Conservation (phyloP, 2,113 vertebrate species). For the Pungitius pungitius region DNA sequence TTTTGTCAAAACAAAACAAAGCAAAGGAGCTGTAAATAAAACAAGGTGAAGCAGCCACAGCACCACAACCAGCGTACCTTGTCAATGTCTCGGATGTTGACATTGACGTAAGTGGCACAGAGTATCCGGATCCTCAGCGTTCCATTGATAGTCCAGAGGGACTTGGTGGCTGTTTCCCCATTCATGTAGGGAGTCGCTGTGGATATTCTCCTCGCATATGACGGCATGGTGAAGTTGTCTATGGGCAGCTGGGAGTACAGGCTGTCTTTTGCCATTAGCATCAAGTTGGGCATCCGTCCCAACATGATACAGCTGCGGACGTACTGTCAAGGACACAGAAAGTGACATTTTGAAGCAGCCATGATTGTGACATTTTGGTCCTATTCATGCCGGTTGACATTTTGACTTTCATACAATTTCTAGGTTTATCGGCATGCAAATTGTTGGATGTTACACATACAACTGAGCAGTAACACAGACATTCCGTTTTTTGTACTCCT, state of each 20-base stretch:
- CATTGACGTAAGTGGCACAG: slow-evolving; percentile 98
- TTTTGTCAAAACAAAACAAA: slow-evolving; percentile 7
- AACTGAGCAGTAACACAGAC: slow-evolving; percentile 13
- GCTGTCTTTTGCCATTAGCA: slow-evolving; percentile 98
- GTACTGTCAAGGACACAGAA: slow-evolving; percentile 82
- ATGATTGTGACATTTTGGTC: slow-evolving; percentile 30
- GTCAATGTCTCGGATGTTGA: slow-evolving; percentile 98
- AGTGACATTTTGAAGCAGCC: slow-evolving; percentile 16
- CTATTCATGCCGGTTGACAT: slow-evolving; percentile 23
- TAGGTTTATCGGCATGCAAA: neutral
- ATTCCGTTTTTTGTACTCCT: slow-evolving; percentile 12
- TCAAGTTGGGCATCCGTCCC: slow-evolving; percentile 96
- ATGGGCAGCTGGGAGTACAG: slow-evolving; percentile 94
- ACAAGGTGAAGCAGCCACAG: neutral
- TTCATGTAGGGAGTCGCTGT: slow-evolving; percentile 99
- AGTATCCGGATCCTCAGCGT: slow-evolving; percentile 93
- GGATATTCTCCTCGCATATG: slow-evolving; percentile 94
- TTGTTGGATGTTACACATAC: slow-evolving; percentile 13
- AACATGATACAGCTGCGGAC: slow-evolving; percentile 99
- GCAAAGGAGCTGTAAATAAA: slow-evolving; percentile 2
- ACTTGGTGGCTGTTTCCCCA: slow-evolving; percentile 94
- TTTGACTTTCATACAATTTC: slow-evolving; percentile 24
- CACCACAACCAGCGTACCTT: slow-evolving; percentile 82
- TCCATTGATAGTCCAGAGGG: slow-evolving; percentile 90
- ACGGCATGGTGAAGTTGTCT: slow-evolving; percentile 96